Base-by-base conservation (phyloP, 2,888 invertebrate species). In the Polydrusus tereticollis region DNA sequence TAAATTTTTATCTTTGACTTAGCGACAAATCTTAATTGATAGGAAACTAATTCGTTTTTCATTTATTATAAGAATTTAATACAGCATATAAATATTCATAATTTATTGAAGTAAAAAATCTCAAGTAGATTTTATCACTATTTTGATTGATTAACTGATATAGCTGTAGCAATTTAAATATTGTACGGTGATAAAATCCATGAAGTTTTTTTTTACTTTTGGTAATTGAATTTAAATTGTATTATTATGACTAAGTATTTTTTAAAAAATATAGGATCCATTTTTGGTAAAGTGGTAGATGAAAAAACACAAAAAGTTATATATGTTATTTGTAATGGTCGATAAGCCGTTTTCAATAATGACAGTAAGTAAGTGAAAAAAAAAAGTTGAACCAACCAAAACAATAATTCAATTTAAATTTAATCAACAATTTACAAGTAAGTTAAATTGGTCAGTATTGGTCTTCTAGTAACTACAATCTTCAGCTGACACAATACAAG, bases 61-160 rank as follows among this genome's bases (percentile, higher is more conserved):
- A 47, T n/a, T 47, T 47, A n/a, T 47, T 23, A 23, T 1, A 21
- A 21, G 23, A 47, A 21, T 47, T 23, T 47, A 47, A 47, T 16
- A 21, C 47, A 47, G 23, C 47, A n/a, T 47, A 10, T 47, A 47
- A 47, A 47, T 47, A 47, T 47, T 47, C 47, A 47, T 21, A 47
- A 47, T 21, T 23, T 47, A 47, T 23, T 47, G 47, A 47, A 23
- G 47, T 21, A 23, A 47, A 47, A 47, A 47, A n/a, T 47, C 12
- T 47, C 21, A 47, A 47, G 23, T 47, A 47, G 47, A 47, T 47
- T 47, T 47, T 47, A 47, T 47, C 21, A 23, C 21, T 23, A 23
- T 47, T 47, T 47, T 47, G 47, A 47, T 47, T 47, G 47, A 47
- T 47, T 47, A 47, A 47, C 47, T 21, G 47, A 47, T 47, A 47